phyloP scores from a whole-genome alignment of 2,888 invertebrate genomes.

The Scaptodrosophila latifasciaeformis region DNA sequence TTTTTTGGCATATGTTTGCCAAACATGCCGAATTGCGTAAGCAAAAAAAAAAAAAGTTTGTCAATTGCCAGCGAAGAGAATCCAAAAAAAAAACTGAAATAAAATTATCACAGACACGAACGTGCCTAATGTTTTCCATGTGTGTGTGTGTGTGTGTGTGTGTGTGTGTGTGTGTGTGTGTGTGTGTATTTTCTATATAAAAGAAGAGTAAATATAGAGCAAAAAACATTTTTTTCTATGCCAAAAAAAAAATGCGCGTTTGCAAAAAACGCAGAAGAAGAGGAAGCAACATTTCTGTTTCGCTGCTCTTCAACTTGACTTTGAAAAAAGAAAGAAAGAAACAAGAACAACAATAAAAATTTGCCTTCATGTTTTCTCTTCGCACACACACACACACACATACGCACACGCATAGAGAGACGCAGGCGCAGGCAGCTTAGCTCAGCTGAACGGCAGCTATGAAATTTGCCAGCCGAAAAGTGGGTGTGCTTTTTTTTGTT shows the following conservation, averaged over 20 bases:
- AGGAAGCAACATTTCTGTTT: slow-evolving; percentile 3
- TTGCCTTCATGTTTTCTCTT: slow-evolving; percentile 17
- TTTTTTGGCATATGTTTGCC: slow-evolving; percentile 47
- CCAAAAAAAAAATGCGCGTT: too few species aligned
- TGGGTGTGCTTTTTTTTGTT: too few species aligned
- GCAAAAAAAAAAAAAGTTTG: too few species aligned
- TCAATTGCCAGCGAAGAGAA: too few species aligned
- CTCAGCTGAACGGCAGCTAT: neutral
- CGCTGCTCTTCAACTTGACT: slow-evolving; percentile 62
- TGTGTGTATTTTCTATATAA: neutral
- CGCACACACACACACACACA: too few species aligned
- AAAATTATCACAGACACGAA: neutral
- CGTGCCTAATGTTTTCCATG: neutral
- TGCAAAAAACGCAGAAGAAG: neutral
- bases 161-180: neutral
- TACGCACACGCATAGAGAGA: too few species aligned
- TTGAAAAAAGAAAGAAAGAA: slow-evolving; percentile 46
- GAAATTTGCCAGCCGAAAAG: neutral
- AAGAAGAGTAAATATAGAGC: too few species aligned
- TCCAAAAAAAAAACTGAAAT: neutral
- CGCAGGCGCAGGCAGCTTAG: too few species aligned
- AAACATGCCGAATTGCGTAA: slow-evolving; percentile 62
- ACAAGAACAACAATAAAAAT: slow-evolving; percentile 6
- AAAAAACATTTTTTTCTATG: too few species aligned
- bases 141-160: neutral